These are phyloP conservation scores for Sipha maydis DNA, from an alignment of 2,888 invertebrate genomes.

Conservation along the genomic window DNA sequence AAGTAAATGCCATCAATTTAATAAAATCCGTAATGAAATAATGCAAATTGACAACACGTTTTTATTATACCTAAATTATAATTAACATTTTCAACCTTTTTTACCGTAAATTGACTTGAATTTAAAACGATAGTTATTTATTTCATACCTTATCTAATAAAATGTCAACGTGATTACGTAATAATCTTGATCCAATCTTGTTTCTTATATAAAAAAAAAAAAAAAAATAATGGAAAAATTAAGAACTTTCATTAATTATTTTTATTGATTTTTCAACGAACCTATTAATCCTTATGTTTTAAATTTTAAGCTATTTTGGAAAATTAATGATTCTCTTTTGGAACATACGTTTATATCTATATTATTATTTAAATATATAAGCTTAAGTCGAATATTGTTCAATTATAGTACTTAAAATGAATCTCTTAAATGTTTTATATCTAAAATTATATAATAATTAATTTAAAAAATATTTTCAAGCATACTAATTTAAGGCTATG, in stretches of 20 bases:
- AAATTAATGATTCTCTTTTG: constrained; percentile 13
- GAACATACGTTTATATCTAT: neutral
- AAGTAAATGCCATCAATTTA: neutral
- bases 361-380: neutral
- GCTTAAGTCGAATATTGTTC: neutral
- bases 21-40: neutral
- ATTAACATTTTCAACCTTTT: neutral
- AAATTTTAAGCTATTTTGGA: neutral
- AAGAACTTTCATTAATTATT: constrained; percentile 45
- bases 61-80: constrained; percentile 15
- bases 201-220: neutral
- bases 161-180: neutral
- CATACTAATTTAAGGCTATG: neutral
- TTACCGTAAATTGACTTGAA: neutral
- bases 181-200: constrained; percentile 19
- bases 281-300: constrained; percentile 1
- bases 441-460: neutral
- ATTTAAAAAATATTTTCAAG: neutral
- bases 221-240: neutral
- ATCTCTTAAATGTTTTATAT: neutral
- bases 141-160: neutral
- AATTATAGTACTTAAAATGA: neutral
- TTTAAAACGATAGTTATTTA: constrained; percentile 26
- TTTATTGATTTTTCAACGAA: constrained; percentile 24
- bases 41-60: constrained; percentile 10